Evolutionary conservation across 2,888 invertebrate genomes (phyloP), one percentile per base, ranked within the genome.

Genomic region (Gortyna flavago): DNA sequence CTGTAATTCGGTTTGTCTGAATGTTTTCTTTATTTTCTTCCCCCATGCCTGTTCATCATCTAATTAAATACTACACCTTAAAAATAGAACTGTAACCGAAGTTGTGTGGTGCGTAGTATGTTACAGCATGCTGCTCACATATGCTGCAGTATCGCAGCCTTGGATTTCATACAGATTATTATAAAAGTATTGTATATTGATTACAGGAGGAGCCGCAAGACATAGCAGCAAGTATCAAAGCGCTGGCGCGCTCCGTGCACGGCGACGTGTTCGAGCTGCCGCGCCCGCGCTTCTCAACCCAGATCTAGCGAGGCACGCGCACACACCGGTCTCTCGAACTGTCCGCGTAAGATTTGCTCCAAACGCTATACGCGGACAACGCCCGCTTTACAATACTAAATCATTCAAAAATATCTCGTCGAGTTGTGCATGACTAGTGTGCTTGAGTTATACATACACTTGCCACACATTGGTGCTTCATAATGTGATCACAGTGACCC

Each of bases 221-320:
- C 93, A 99, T 99, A 92, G 98, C 99, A 85, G 99, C 99, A 65
- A 98, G 98, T 93, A 99, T 99, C 93, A 98, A 98, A 95, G 99
- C 99, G n/a, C 95, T 99, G 90, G 99, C 99, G 35, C 98, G 98
- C 90, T 99, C 99, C 89, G 98, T 99, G 81, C 98, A 98, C 95
- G 98, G 98, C 81, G 98, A 99, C 95, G 98, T 98, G 87, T 99
- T 98, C 95, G 99, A 99, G 91, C 96, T 99, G 92, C 99, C 99
- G 65, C 97, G 98, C 83, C 98, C 98, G 84, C 97, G 98, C 91
- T 98, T 98, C 97, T 98, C 98, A 93, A 98, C 98, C 83, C 98
- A 98, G 97, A 98, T 98, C 96, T 98, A 98, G 97, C 91, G 84
- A 32, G 77, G 67, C 75, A 21, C 64, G 35, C 62, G 38, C 66